A percentile compares a stretch with the other conserved stretches of the same genome.
Conservation (phyloP, 2,797 vertebrate species). For the Pantherophis vulpinus region DNA sequence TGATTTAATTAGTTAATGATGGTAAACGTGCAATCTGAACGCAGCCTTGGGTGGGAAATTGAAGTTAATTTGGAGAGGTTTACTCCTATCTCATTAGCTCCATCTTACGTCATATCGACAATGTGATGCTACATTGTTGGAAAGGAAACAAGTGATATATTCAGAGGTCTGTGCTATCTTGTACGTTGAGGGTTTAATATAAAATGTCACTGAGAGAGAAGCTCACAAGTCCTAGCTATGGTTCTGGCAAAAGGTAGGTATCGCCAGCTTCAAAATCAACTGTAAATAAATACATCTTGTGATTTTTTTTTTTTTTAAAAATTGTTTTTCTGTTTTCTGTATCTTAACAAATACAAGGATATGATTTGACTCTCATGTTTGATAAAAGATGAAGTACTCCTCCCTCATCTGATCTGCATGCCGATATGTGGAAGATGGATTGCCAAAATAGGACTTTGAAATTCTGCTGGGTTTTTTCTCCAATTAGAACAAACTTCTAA, state of each 20-base stretch:
- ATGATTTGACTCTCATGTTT: conserved; percentile 48
- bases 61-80: neutral
- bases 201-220: conserved; percentile 1
- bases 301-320: neutral
- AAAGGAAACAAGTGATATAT: neutral
- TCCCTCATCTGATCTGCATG: conserved; percentile 17
- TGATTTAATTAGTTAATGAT: neutral
- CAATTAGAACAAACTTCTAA: neutral
- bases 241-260: conserved; percentile 49
- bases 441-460: conserved; percentile 38
- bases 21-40: neutral
- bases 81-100: neutral
- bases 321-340: conserved; percentile 3
- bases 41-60: neutral
- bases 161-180: neutral
- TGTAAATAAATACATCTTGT: conserved; percentile 36
- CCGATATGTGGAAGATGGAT: conserved; percentile 31
- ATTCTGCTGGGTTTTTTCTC: neutral
- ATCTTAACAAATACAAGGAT: conserved; percentile 24
- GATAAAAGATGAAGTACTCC: conserved; percentile 58
- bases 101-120: neutral
- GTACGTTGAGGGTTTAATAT: neutral
- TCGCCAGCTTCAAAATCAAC: conserved; percentile 26
- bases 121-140: neutral
- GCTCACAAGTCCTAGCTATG: neutral